Base-by-base conservation (phyloP, 2,797 vertebrate species). In the Microctenopoma lineatum region DNA sequence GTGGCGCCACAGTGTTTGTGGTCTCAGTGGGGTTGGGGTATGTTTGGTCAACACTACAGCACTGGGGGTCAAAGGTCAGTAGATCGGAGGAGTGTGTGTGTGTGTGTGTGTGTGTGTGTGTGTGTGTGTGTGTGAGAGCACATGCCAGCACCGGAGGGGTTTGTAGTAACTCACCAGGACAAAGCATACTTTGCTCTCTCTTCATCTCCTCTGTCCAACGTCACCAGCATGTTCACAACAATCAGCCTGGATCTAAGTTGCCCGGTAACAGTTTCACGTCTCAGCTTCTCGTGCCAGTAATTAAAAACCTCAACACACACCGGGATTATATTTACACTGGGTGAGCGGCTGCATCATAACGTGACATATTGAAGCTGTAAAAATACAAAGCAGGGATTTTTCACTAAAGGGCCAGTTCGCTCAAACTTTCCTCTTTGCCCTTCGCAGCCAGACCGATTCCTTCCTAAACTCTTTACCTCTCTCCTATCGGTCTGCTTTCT, bases 91-190 rank as follows among this genome's bases (percentile, higher is more conserved):
- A 45, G 68, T 66, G 52, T 16, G 38, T 62, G 44, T 27, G 38
- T 59, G 44, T 27, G 44, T 60, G 68, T 27, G 54, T 58, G 44
- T 54, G 68, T 21, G 54, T 54, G 61, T 56, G 52, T 55, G 62
- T 44, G 73, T 71, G 67, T 87, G 21, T 56, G 52, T 55, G 62
- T 44, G 73, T 70, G 67, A 87, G 84, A 92, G 81, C 84, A 77
- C 85, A 88, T 75, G 71, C 74, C 90, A 18, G 74, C 90, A 75
- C 85, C 66, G 65, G 89, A 92, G 87, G 83, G 74, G n/a, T 85
- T 91, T 93, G 75, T 86, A 95, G 94, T 84, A 94, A 94, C 92
- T 93, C 90, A 83, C 80, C 87, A 92, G 91, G 81, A 85, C 89
- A 75, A 78, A 61, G 71, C 70, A 79, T 65, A 32, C 75, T 66